These are phyloP conservation scores for Cephus cinctus DNA, from an alignment of 1,140 invertebrate genomes.

Conservation along the genomic window DNA sequence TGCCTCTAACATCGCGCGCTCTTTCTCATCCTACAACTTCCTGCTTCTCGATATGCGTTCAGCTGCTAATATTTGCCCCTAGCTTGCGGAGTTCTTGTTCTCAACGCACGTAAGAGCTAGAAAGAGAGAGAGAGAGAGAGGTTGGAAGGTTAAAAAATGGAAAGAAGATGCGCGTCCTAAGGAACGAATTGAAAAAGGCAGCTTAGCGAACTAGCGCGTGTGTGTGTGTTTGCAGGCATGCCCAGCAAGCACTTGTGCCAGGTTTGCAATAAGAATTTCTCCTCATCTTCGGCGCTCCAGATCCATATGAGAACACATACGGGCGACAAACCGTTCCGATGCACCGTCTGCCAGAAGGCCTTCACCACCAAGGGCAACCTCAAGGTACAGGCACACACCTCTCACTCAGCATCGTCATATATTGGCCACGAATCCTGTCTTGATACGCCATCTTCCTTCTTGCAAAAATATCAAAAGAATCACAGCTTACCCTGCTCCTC, in stretches of 20 bases:
- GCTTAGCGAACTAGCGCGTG: slow-evolving; percentile 49
- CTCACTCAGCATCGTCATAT: neutral
- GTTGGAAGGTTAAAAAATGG: neutral
- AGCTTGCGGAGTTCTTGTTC: no score
- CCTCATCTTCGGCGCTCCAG: slow-evolving; percentile 91
- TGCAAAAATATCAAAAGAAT: slow-evolving; percentile 15
- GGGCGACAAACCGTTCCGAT: slow-evolving; percentile 96
- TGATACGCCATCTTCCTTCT: no score
- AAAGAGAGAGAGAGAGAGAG: slow-evolving; percentile 10
- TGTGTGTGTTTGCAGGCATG: slow-evolving; percentile 62
- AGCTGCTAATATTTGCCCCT: no score
- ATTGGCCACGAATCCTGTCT: slow-evolving; percentile 5
- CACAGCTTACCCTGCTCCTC: slow-evolving; percentile 20
- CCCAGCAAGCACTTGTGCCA: slow-evolving; percentile 89
- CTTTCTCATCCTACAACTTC: no score
- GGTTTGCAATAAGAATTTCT: slow-evolving; percentile 97
- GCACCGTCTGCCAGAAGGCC: slow-evolving; percentile 90
- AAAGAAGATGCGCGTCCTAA: slow-evolving; percentile 14
- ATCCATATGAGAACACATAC: slow-evolving; percentile 99
- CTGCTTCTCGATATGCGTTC: no score
- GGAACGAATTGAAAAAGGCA: no score
- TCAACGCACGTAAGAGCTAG: no score
- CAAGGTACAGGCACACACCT: slow-evolving; percentile 69
- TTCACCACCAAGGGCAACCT: slow-evolving; percentile 98
- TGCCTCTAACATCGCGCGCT: no score